phyloP scores from a whole-genome alignment of 2,888 invertebrate genomes.

The Beris chalybata region DNA sequence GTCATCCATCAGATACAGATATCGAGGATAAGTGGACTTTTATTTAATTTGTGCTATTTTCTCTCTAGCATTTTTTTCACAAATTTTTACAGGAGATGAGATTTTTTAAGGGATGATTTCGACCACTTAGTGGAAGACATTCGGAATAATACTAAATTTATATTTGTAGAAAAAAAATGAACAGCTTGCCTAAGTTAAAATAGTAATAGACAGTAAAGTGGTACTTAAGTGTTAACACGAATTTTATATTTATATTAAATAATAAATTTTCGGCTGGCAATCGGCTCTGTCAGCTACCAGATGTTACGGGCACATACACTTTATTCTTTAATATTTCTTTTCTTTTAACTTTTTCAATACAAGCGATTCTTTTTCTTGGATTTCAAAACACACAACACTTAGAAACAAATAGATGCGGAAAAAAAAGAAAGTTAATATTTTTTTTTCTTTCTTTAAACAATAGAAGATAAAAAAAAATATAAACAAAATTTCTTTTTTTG shows the following conservation, averaged over 20 bases:
- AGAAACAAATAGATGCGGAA: constrained; percentile 17
- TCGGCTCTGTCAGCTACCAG: background rate
- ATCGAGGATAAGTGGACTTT: constrained; percentile 29
- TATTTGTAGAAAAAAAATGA: background rate
- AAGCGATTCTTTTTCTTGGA: background rate
- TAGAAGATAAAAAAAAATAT: constrained; percentile 6
- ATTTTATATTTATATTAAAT: too few species aligned
- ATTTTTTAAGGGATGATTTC: too few species aligned
- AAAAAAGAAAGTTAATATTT: background rate
- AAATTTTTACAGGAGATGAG: too few species aligned
- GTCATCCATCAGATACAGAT: constrained; percentile 32
- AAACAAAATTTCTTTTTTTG: background rate
- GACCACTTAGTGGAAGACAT: too few species aligned
- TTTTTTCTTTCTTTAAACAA: constrained; percentile 6
- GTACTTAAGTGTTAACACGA: background rate
- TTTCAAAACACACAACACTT: constrained; percentile 16
- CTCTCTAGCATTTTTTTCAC: background rate
- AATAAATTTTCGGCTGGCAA: too few species aligned
- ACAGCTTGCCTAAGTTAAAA: background rate
- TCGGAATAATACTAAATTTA: background rate
- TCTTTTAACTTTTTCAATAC: background rate
- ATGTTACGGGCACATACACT: constrained; percentile 26
- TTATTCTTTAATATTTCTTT: background rate
- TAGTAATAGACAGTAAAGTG: background rate
- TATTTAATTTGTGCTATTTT: background rate